Evolutionary conservation across 2,113 vertebrate genomes (phyloP).

Genomic region (Galbula dea): DNA sequence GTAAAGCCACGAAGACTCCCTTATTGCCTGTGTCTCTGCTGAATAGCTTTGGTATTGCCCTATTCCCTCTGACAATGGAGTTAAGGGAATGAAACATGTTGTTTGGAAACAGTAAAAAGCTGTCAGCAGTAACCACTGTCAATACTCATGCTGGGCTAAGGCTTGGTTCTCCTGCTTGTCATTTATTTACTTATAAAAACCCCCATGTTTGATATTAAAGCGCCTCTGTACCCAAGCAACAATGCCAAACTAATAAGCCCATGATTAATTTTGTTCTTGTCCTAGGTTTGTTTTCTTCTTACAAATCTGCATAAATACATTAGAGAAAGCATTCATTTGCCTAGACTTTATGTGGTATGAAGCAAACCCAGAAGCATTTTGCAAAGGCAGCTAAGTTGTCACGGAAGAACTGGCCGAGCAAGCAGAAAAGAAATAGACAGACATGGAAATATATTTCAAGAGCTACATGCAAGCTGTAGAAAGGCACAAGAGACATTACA

Average conservation of each 20-base stretch:
- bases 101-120: conserved; percentile 62
- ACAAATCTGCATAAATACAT: conserved; percentile 15
- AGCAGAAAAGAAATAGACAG: not conserved
- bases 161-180: conserved; percentile 39
- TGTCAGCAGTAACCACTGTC: conserved; percentile 59
- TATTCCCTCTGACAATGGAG: conserved; percentile 57
- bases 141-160: conserved; percentile 48
- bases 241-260: conserved; percentile 43
- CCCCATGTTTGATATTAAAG: conserved; percentile 4
- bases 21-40: not conserved
- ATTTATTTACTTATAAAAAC: conserved; percentile 52
- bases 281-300: conserved; percentile 52
- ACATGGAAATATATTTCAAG: conserved; percentile 27
- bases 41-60: conserved; percentile 35
- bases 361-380: conserved; percentile 46
- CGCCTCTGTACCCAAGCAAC: not conserved
- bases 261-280: conserved; percentile 52
- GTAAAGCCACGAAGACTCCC: not conserved
- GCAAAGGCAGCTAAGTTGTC: conserved; percentile 35
- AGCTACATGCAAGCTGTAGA: not conserved
- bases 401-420: not conserved
- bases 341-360: conserved; percentile 23
- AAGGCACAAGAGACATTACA: not conserved
- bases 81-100: conserved; percentile 62
- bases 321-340: conserved; percentile 23